A percentile compares a stretch with the other conserved stretches of the same genome.
phyloP scores from a whole-genome alignment of 2,113 vertebrate species.

The Pseudopodoces humilis region DNA sequence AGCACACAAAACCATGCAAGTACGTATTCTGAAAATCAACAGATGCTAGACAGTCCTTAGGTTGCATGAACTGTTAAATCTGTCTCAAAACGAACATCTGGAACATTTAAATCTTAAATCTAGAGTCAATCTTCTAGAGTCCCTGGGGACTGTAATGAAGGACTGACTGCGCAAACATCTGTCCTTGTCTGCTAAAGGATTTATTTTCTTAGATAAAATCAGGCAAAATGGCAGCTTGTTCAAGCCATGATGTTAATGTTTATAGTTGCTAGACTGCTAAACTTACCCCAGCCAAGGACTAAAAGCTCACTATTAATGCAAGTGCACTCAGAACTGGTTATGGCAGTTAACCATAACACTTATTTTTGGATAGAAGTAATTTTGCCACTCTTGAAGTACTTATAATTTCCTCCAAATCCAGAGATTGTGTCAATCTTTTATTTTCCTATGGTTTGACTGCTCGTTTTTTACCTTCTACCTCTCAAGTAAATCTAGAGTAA shows the following conservation, averaged over 20 bases:
- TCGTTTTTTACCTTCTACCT: not conserved
- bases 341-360: not conserved
- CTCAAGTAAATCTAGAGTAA: not conserved
- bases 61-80: slow-evolving; percentile 42
- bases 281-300: not conserved
- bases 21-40: slow-evolving; percentile 6
- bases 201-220: not conserved
- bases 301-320: not conserved
- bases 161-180: slow-evolving; percentile 57
- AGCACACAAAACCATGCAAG: not conserved
- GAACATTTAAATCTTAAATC: slow-evolving; percentile 57
- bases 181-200: slow-evolving; percentile 4
- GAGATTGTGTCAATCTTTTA: not conserved
- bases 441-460: not conserved
- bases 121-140: slow-evolving; percentile 1
- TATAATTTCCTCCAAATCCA: not conserved
- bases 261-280: not conserved
- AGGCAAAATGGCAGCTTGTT: not conserved
- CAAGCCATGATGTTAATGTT: not conserved
- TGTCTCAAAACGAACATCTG: slow-evolving; percentile 44
- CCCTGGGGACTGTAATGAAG: not conserved
- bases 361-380: not conserved
- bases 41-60: slow-evolving; percentile 22
- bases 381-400: not conserved
- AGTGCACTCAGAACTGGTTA: not conserved